Base-by-base conservation (phyloP, 2,113 vertebrate species). In the Cygnus buccinator region DNA sequence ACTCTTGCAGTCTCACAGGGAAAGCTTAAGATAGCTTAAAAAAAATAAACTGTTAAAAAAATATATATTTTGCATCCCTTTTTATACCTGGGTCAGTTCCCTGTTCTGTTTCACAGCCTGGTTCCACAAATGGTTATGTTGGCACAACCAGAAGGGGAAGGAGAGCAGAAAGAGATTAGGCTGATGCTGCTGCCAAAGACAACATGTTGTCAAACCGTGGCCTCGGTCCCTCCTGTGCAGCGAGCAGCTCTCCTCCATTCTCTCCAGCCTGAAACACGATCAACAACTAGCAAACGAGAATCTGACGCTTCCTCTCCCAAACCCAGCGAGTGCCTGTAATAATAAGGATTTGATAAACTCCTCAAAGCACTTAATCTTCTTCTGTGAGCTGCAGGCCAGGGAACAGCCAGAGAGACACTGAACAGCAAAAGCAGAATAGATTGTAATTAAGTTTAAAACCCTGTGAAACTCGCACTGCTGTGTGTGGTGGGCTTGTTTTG, bases 261-360 rank as follows among this genome's bases (percentile, higher is more conserved):
- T 58, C 71, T 21, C 52, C 79, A 71, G 72, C 73, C 73, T 73
- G 15, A 71, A 91, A 84, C 84, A 46, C 1, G 3, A 15, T 11
- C 89, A 65, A 44, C 84, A 95, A 84, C 75, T 1, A 85, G 67
- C 70, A 43, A 10, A 58, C 20, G 79, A 37, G 73, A 65, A 55
- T 28, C 62, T 43, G 58, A 16, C 0, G 2, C 61, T 92, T 95
- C 87, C 91, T 77, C 80, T 92, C 89, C 82, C 88, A 73, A 63
- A 90, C 66, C 75, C 72, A 63, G 54, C 0, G 0, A 86, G 73
- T 9, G 68, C 62, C 89, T 94, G 95, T 18, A 82, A 95, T 76
- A 96, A 96, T 55, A 92, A 87, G 43, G 71, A 26, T 73, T 75
- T 76, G 96, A 89, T 94, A 94, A 97, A 87, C 81, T 77, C 72